Evolutionary conservation across 92 coral and sea anemone genomes (phyloP).

Genomic region (Porites evermanni): DNA sequence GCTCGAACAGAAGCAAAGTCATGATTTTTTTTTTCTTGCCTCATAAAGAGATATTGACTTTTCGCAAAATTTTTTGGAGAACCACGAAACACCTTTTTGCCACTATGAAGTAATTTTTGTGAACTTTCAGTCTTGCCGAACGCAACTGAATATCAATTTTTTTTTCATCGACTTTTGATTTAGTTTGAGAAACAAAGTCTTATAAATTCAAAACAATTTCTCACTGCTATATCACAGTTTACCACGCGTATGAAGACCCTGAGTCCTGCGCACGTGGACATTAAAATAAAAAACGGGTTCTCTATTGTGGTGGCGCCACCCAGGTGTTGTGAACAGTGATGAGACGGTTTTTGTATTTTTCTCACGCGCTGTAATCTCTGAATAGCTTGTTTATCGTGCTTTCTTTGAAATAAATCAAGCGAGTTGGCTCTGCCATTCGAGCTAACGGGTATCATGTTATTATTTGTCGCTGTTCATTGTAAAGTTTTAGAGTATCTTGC

Average conservation of each 20-base stretch:
- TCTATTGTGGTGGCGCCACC: conserved; percentile 17
- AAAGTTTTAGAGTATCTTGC: background rate
- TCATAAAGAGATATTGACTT: background rate
- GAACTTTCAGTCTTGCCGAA: background rate
- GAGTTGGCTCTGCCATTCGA: conserved; percentile 43
- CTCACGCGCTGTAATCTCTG: conserved; percentile 48
- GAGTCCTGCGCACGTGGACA: conserved; percentile 27
- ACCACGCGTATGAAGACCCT: background rate
- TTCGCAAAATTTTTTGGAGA: background rate
- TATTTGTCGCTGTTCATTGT: conserved; percentile 10
- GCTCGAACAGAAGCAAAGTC: too few relatives aligned
- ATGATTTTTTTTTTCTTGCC: background rate
- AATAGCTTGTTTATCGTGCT: conserved; percentile 61
- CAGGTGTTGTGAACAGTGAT: conserved; percentile 51
- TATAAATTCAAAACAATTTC: conserved; percentile 6
- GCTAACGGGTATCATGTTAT: conserved; percentile 43
- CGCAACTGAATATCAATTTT: background rate
- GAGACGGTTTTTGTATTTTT: conserved; percentile 17
- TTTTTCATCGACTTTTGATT: background rate
- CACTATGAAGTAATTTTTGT: background rate
- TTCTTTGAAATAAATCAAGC: conserved; percentile 58
- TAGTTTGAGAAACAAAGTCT: background rate
- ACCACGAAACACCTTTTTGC: background rate
- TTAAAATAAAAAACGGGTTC: conserved; percentile 37
- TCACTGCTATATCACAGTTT: background rate